Conservation (phyloP, 1,140 invertebrate species). For the Thaumetopoea pityocampa region DNA sequence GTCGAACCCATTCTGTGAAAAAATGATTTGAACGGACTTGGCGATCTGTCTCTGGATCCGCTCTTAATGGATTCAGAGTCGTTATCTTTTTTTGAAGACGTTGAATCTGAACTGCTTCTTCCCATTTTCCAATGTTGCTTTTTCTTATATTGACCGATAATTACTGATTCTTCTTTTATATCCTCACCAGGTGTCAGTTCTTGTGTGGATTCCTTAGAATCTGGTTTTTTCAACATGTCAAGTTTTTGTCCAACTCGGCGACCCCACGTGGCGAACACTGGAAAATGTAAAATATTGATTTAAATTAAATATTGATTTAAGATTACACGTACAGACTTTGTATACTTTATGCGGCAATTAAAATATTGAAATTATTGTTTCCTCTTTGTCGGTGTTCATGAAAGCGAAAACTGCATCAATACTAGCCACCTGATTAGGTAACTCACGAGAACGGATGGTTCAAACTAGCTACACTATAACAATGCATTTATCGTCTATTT, state of each 20-base stretch:
- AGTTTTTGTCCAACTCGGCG: conserved; percentile 87
- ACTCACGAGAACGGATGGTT: too few species aligned
- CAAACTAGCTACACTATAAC: too few species aligned
- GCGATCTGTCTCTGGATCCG: conserved; percentile 74
- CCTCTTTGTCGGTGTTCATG: too few species aligned
- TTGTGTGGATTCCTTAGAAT: conserved; percentile 76
- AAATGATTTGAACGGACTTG: conserved; percentile 82
- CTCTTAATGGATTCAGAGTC: conserved; percentile 67
- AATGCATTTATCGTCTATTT: too few species aligned
- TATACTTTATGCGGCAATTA: too few species aligned
- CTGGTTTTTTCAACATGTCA: conserved; percentile 83
- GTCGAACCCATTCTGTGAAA: conserved; percentile 86
- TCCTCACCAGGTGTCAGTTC: conserved; percentile 38
- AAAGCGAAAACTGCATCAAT: too few species aligned
- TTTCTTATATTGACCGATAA: conserved; percentile 64
- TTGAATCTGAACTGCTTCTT: conserved; percentile 69
- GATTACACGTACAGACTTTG: too few species aligned
- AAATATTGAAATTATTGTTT: too few species aligned
- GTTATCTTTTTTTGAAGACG: conserved; percentile 59
- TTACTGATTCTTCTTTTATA: conserved; percentile 42
- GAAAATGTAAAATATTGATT: conserved; percentile 35
- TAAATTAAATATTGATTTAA: too few species aligned
- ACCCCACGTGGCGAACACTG: conserved; percentile 87
- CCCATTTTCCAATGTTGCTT: conserved; percentile 75
- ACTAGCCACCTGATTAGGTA: too few species aligned